Evolutionary conservation across 2,113 vertebrate genomes (phyloP), one percentile per base, ranked within the genome.

Genomic region (Papio anubis): DNA sequence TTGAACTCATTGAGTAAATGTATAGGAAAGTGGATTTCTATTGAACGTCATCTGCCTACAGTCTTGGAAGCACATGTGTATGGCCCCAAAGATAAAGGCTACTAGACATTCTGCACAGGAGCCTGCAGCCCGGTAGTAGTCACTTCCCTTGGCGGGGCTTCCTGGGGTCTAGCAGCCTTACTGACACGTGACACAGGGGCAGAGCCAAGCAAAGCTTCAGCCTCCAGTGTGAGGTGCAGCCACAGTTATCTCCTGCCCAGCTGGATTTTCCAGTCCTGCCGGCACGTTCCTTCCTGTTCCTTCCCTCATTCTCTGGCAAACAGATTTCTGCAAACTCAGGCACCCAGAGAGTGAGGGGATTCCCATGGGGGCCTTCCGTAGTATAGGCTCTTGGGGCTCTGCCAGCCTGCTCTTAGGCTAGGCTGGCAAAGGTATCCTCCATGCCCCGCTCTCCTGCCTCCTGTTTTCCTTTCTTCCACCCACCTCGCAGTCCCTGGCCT

Each of bases 231-330:
- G 32, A 87, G 84, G 72, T 5, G 21, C 75, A 50, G 48, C n/a
- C 38, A 23, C 0, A 12, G 43, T 48, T 30, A 57, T 13, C 93
- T 73, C 95, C 79, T 9, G 90, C 55, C 84, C 93, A 79, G 95
- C 96, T 96, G 93, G 97, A 92, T 96, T 96, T 97, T 97, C 98
- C 95, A 83, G 97, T 96, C 25, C 0, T 30, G 90, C 66, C 57
- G 43, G 94, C 88, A 45, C 8, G 45, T 83, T 94, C 73, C 78
- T 97, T 95, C 89, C 88, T 95, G 95, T 82, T 85, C 45, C 79
- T 90, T 88, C 79, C 87, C 87, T 93, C 75, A 14, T 72, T 59
- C 57, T 40, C 86, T 30, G 76, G 93, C 95, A 96, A 90, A 94
- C 83, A 81, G 14, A 79, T 85, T 79, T 38, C 90, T 87, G 68